Percentiles rank a stretch among this genome's conserved stretches.
Evolutionary conservation across 2,888 invertebrate species (phyloP).

Genomic region (Oxytorus armatus): DNA sequence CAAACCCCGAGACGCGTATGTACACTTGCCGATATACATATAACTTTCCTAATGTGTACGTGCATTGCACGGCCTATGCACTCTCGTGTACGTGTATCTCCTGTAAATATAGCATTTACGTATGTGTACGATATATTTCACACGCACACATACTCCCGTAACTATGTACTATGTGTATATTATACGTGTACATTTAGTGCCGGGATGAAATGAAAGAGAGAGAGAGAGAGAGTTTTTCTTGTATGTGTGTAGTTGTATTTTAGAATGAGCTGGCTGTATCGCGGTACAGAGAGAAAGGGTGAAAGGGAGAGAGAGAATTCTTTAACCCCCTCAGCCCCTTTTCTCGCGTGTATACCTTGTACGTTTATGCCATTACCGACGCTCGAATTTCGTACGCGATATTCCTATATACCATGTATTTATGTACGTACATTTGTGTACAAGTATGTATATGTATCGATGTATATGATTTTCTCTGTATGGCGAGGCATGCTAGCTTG

Average conservation of each 20-base stretch:
- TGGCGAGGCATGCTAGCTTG: conserved; percentile 17
- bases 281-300: conserved; percentile 71
- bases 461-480: conserved; percentile 30
- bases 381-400: conserved; percentile 76
- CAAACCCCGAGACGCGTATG: conserved; percentile 24
- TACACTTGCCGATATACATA: conserved; percentile 23
- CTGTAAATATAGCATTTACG: neutral
- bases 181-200: conserved; percentile 37
- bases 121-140: conserved; percentile 35
- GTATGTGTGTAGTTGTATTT: conserved; percentile 74
- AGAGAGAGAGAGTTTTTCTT: too few relatives aligned
- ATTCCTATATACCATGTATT: conserved; percentile 23
- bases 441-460: conserved; percentile 4
- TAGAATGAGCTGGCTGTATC: conserved; percentile 79
- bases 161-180: neutral
- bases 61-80: neutral
- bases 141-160: conserved; percentile 1
- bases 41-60: conserved; percentile 25
- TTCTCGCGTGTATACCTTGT: conserved; percentile 54
- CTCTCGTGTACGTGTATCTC: neutral
- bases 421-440: neutral
- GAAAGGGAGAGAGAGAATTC: conserved; percentile 8
- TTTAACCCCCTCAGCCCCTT: conserved; percentile 42
- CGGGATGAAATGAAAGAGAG: conserved; percentile 30
- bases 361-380: conserved; percentile 78